Base-by-base conservation (phyloP, 2,888 invertebrate genomes). In the Melanchra persicariae region DNA sequence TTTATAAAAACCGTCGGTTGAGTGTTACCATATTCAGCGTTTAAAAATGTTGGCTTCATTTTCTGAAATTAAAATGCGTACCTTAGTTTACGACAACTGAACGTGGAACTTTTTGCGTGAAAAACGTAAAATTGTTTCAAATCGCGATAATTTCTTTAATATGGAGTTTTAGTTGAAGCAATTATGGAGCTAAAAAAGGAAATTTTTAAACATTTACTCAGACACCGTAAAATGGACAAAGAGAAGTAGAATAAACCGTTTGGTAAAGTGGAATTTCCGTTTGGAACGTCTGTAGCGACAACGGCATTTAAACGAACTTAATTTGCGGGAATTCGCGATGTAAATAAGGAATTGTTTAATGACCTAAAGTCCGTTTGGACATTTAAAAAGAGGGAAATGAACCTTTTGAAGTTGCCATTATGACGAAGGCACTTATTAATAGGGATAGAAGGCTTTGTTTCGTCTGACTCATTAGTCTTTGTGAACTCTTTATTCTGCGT, bases 301-400 rank as follows among this genome's bases (percentile, higher is more conserved):
- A 81, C 82, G 84, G 79, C 70, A 87, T 85, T 85, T 87, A 85
- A 85, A 81, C 77, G 83, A 85, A 85, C 87, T 87, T 87, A 90
- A 89, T 90, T 89, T 89, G 85, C 79, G 82, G 82, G 82, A 84
- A 85, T 88, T 90, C 79, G 86, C 83, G 84, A 87, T 88, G 88
- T 87, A 88, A 90, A 91, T 88, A 88, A 87, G 84, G 84, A 86
- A 88, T 87, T 85, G 86, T 81, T 87, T 88, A 89, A 89, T 89
- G 86, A 82, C 81, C 80, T 81, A 77, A 74, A 82, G 86, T 85
- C 79, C 77, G 68, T 84, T 87, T 67, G 70, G 82, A 81, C 80
- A 70, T 83, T 87, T 85, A 82, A 85, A 87, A 86, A 84, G 84
- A 72, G 62, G 57, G 47, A 74, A 85, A 69, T 70, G 74, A 77